A percentile compares a stretch with the other conserved stretches of the same genome.
Evolutionary conservation across 2,797 vertebrate species (phyloP).

Genomic region (Tauraco hartlaubi): DNA sequence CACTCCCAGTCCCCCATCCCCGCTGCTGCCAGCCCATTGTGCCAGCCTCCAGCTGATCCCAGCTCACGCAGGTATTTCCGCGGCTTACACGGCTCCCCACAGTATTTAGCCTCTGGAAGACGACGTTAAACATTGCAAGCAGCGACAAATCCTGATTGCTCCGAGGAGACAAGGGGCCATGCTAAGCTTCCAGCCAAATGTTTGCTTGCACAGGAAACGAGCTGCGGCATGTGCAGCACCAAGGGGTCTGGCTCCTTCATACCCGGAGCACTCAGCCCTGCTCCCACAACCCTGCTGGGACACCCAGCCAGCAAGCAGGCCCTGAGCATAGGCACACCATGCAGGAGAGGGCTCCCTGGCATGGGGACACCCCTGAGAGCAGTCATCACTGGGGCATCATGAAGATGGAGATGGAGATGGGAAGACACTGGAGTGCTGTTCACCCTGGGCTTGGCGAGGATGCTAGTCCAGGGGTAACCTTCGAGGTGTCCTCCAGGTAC

Average conservation of each 20-base stretch:
- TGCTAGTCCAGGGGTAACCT: not conserved
- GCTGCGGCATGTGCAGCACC: not conserved
- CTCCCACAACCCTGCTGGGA: not conserved
- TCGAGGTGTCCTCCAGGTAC: not conserved
- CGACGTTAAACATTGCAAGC: conserved; percentile 59
- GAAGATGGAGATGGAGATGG: not conserved
- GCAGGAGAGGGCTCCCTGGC: rapidly evolving
- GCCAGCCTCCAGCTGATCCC: conserved; percentile 37
- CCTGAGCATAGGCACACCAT: not conserved
- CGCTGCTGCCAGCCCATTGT: not conserved
- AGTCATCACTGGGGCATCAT: not conserved
- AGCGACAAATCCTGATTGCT: conserved; percentile 71
- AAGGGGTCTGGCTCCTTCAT: not conserved
- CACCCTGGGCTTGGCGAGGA: not conserved
- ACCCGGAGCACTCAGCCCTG: rapidly evolving
- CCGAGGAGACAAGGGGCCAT: conserved; percentile 35
- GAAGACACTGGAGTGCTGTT: not conserved
- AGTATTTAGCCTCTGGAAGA: conserved; percentile 71
- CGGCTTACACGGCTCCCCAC: conserved; percentile 35
- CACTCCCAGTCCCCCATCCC: not conserved
- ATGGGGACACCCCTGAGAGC: not conserved
- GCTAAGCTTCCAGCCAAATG: conserved; percentile 47
- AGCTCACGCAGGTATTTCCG: conserved; percentile 54
- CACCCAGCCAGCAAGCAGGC: not conserved
- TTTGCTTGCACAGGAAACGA: not conserved